Conservation (phyloP, 2,888 invertebrate species). For the Ptychoptera contaminata region DNA sequence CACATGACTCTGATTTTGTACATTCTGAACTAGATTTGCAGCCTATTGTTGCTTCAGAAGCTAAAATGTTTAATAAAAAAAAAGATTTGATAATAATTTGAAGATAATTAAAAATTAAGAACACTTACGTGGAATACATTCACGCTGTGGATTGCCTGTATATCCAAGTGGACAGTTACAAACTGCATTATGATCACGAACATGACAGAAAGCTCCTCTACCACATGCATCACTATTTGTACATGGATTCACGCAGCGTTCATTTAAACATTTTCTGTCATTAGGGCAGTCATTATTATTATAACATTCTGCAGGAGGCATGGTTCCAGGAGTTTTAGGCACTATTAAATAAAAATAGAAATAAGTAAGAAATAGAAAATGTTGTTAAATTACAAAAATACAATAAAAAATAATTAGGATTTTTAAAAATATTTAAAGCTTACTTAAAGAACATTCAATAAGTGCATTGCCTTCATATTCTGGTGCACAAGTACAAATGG, state of each 20-base stretch:
- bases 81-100: slow-evolving; percentile 1
- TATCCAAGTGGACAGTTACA: slow-evolving; percentile 71
- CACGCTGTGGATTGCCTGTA: slow-evolving; percentile 51
- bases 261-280: slow-evolving; percentile 61
- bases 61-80: slow-evolving; percentile 23
- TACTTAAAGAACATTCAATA: slow-evolving; percentile 53
- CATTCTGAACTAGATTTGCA: slow-evolving; percentile 71
- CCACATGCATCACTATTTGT: slow-evolving; percentile 52
- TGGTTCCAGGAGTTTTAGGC: slow-evolving; percentile 19
- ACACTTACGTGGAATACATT: slow-evolving; percentile 66
- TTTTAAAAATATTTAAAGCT: too few relatives aligned
- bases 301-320: slow-evolving; percentile 49
- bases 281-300: slow-evolving; percentile 59
- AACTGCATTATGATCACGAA: slow-evolving; percentile 53
- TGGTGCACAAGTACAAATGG: slow-evolving; percentile 60
- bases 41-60: slow-evolving; percentile 46
- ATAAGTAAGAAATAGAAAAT: not conserved
- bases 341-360: slow-evolving; percentile 11
- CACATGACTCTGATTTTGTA: slow-evolving; percentile 64
- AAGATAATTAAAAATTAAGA: not conserved
- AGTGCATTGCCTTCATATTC: slow-evolving; percentile 67
- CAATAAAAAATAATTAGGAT: slow-evolving; percentile 1
- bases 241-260: slow-evolving; percentile 67
- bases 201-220: slow-evolving; percentile 65
- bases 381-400: too few relatives aligned